Conservation (phyloP, 1,140 invertebrate genomes). For the Nomia melanderi region DNA sequence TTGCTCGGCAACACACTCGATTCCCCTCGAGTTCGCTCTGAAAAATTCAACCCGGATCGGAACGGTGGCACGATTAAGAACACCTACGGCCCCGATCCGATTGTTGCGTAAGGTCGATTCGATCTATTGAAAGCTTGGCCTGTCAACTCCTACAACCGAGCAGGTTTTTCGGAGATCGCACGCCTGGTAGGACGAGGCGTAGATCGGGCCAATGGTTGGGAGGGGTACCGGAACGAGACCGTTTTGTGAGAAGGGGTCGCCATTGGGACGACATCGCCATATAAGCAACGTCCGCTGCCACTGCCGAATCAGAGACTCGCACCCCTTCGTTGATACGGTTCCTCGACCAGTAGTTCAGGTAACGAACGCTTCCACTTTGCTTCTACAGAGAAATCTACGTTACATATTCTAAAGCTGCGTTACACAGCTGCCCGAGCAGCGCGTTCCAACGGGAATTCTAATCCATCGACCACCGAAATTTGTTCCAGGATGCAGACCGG, state of each 20-base stretch:
- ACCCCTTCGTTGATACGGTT: conserved; percentile 65
- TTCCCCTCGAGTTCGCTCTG: too few relatives aligned
- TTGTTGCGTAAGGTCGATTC: conserved; percentile 6
- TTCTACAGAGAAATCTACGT: too few relatives aligned
- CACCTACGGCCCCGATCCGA: not conserved
- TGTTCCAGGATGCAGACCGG: conserved; percentile 66
- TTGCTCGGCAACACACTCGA: too few relatives aligned
- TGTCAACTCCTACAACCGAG: not conserved
- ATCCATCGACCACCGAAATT: not conserved
- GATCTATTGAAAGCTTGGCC: not conserved
- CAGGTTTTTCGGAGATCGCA: conserved; percentile 28
- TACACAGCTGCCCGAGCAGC: too few relatives aligned
- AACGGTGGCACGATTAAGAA: not conserved
- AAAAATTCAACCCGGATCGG: too few relatives aligned
- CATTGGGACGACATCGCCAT: conserved; percentile 57
- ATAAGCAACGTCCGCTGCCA: conserved; percentile 68
- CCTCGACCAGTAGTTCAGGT: conserved; percentile 49
- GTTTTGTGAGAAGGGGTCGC: conserved; percentile 61
- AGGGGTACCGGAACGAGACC: conserved; percentile 40
- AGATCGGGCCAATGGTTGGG: conserved; percentile 68
- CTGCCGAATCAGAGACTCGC: conserved; percentile 65
- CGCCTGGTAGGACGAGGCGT: conserved; percentile 29
- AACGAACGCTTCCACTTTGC: not conserved
- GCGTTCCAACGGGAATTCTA: too few relatives aligned
- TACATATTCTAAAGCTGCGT: too few relatives aligned